These are phyloP conservation scores for Pyrgus malvae DNA, from an alignment of 2,888 invertebrate genomes.

Conservation along the genomic window DNA sequence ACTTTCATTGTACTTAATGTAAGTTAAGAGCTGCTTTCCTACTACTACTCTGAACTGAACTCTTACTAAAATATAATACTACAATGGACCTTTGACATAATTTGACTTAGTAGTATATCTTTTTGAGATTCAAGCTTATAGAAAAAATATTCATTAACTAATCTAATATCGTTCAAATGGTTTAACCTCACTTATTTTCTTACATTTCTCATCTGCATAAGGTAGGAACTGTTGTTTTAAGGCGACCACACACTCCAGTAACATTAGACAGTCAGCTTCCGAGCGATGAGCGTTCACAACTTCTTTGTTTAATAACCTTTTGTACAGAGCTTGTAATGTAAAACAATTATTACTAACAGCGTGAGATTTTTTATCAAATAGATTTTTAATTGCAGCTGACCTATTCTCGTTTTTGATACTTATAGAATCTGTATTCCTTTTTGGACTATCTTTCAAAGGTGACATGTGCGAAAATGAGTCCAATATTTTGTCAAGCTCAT, in stretches of 20 bases:
- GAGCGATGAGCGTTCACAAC: conserved; percentile 83
- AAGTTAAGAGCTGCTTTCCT: too few relatives aligned
- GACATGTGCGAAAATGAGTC: conserved; percentile 28
- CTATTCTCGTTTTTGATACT: neutral
- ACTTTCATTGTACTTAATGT: too few relatives aligned
- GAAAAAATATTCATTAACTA: too few relatives aligned
- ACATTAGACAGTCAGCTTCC: conserved; percentile 85
- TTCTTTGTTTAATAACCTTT: conserved; percentile 71
- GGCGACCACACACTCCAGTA: conserved; percentile 83
- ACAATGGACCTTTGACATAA: too few relatives aligned
- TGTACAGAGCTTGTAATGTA: conserved; percentile 78
- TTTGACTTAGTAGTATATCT: neutral
- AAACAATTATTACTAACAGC: conserved; percentile 52
- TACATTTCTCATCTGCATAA: conserved; percentile 67
- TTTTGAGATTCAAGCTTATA: too few relatives aligned
- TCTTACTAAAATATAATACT: too few relatives aligned
- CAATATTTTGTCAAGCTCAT: conserved; percentile 48
- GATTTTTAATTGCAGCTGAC: neutral
- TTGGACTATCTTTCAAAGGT: neutral
- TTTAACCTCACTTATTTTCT: conserved; percentile 46
- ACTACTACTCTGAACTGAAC: too few relatives aligned
- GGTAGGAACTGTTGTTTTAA: conserved; percentile 80
- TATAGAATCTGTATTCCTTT: neutral
- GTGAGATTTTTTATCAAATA: conserved; percentile 25
- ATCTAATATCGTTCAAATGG: conserved; percentile 40